Evolutionary conservation across 1,140 invertebrate species (phyloP), one percentile per base, ranked within the genome.

Genomic region (Lanistes nyassanus): DNA sequence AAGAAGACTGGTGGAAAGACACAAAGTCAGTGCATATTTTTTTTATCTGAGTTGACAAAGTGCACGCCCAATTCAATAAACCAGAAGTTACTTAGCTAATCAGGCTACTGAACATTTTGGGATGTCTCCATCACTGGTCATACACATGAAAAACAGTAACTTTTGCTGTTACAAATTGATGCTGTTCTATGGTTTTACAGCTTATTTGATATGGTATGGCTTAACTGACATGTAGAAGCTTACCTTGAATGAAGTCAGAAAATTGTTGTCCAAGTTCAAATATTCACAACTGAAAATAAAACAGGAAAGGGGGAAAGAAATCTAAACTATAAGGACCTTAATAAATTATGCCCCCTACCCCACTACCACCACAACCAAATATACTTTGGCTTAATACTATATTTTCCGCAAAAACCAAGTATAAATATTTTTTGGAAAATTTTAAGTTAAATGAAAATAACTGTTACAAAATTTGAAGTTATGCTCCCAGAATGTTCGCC

Each of bases 211-310:
- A n/a, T n/a, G n/a, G n/a, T n/a, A n/a, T n/a, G n/a, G n/a, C n/a
- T n/a, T n/a, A 16, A 62, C 2, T 75, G 39, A 5, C 31, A 37
- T n/a, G n/a, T n/a, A 19, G 26, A 42, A n/a, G 0, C 78, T 72
- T 74, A 85, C 84, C 77, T 75, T 78, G 51, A 84, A 80, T 16
- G 81, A 82, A 7, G 66, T 60, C 53, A 85, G 66, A 65, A 72
- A 82, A 69, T 85, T 85, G 60, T 79, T 77, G 74, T 83, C 79
- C 36, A 85, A 29, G 66, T 84, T 85, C 55, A 84, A 36, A 34
- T 79, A 78, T 78, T 82, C 79, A 78, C 84, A 85, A 31, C 84
- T 85, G 76, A 67, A 81, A 83, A 39, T 75, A 21, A 75, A 9
- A 37, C 65, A 65, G 58, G 71, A 62, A 71, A 34, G 68, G n/a